Base-by-base conservation (phyloP, 2,797 vertebrate genomes). In the Acanthopagrus latus region DNA sequence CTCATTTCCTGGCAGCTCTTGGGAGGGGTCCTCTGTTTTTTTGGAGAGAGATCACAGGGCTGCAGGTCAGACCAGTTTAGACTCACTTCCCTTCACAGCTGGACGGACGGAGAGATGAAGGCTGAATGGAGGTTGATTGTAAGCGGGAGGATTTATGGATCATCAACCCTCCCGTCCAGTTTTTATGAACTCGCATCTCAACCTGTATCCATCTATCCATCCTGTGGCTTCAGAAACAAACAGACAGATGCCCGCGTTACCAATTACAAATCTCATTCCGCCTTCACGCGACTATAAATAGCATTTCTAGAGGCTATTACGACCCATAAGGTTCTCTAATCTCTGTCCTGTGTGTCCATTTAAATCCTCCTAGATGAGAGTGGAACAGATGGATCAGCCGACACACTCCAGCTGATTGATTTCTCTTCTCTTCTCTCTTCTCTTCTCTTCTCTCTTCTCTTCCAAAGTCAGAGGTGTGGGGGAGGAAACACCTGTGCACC, bases 281-380 rank as follows among this genome's bases (percentile, higher is more conserved):
- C 44, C 27, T 62, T 54, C 29, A 0, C 60, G 1, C 14, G 5
- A 8, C 70, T 82, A 71, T 69, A 81, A 86, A 85, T 74, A 70
- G 48, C 23, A 4, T 46, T 64, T 66, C 23, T 68, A 46, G 46
- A 79, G 65, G 56, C 54, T 56, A 5, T 74, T 41, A 54, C 77
- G 67, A 46, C 52, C 20, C 43, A 21, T 56, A 0, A 46, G 55
- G 70, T 76, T 81, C 67, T 80, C 20, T 92, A 89, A 91, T 89
- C 85, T 89, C 60, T 25, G 55, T 21, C 66, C 73, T 41, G 82
- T 82, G 64, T 86, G 78, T 86, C 66, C 65, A 16, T 86, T 83
- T 83, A 88, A 92, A 92, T 92, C 91, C 87, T 81, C 33, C 76
- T 73, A 68, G 88, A 88, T 88, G 84, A 86, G 81, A 84, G 38